Percentiles rank a stretch among this genome's conserved stretches.
Evolutionary conservation across 2,797 vertebrate species (phyloP).

Genomic region (Xerus rutilus): DNA sequence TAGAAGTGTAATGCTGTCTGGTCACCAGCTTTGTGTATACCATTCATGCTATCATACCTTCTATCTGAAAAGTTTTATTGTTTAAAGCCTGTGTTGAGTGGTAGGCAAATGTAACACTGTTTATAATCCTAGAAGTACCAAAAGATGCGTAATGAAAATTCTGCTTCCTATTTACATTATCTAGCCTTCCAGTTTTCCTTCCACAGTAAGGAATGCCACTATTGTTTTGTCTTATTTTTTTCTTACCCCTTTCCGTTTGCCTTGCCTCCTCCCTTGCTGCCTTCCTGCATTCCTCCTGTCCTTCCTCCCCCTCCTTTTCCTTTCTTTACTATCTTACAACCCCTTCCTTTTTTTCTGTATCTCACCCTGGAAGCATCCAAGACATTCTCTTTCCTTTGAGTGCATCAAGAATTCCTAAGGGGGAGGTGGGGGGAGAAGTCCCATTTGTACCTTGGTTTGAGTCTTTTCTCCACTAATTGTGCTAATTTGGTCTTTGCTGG

Average conservation of each 20-base stretch:
- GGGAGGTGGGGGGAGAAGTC: background rate
- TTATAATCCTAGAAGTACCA: background rate
- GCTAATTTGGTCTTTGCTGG: background rate
- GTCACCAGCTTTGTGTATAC: background rate
- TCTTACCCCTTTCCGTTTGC: background rate
- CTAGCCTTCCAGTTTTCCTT: background rate
- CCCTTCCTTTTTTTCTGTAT: background rate
- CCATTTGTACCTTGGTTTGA: background rate
- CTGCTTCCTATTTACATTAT: background rate
- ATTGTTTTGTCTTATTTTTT: background rate
- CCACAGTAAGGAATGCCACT: background rate
- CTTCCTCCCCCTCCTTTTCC: background rate
- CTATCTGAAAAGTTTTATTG: background rate
- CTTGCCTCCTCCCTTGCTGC: background rate
- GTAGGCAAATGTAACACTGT: background rate
- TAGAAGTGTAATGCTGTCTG: background rate
- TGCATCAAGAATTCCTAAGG: background rate
- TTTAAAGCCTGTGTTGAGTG: background rate
- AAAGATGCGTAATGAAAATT: background rate
- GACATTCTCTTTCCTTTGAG: background rate
- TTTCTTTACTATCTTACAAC: background rate
- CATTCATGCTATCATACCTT: background rate
- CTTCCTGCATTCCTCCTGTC: background rate
- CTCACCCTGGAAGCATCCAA: background rate
- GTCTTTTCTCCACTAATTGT: background rate